These are phyloP conservation scores for Catocala sponsa DNA, from an alignment of 2,888 invertebrate species.

Conservation along the genomic window DNA sequence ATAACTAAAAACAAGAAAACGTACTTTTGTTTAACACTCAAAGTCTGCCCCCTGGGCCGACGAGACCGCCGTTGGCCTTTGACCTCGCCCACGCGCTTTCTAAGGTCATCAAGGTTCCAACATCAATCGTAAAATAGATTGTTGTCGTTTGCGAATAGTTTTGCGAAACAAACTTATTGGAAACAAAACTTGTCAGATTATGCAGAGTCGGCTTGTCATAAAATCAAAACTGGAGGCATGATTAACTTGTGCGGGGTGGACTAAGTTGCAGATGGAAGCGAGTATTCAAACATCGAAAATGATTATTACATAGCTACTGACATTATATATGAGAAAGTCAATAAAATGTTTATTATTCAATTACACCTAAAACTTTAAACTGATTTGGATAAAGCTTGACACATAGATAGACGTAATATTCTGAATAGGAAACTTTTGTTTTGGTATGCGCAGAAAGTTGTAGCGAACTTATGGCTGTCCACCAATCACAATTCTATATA, in stretches of 20 bases:
- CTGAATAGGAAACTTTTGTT: no score
- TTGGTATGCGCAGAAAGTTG: no score
- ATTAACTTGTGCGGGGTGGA: constrained; percentile 58
- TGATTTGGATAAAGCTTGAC: no score
- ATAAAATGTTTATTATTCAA: no score
- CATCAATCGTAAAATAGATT: constrained; percentile 12
- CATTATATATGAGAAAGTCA: no score
- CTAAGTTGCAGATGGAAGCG: constrained; percentile 34
- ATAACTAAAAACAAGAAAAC: constrained; percentile 26
- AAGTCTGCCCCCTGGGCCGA: constrained; percentile 39
- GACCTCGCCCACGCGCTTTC: constrained; percentile 11
- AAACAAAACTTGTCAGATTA: constrained; percentile 55
- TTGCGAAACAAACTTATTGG: constrained; percentile 28
- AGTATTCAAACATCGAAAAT: neutral
- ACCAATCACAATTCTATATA: no score
- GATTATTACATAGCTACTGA: no score
- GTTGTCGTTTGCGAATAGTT: constrained; percentile 11
- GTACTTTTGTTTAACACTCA: constrained; percentile 36
- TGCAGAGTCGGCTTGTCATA: constrained; percentile 65
- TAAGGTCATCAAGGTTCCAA: constrained; percentile 7
- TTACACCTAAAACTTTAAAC: no score
- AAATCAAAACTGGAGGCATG: constrained; percentile 70
- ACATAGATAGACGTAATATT: no score
- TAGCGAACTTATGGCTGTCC: no score
- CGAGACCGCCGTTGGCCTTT: constrained; percentile 11